phyloP scores from a whole-genome alignment of 92 coral and sea anemone species.

The Montipora capitata region DNA sequence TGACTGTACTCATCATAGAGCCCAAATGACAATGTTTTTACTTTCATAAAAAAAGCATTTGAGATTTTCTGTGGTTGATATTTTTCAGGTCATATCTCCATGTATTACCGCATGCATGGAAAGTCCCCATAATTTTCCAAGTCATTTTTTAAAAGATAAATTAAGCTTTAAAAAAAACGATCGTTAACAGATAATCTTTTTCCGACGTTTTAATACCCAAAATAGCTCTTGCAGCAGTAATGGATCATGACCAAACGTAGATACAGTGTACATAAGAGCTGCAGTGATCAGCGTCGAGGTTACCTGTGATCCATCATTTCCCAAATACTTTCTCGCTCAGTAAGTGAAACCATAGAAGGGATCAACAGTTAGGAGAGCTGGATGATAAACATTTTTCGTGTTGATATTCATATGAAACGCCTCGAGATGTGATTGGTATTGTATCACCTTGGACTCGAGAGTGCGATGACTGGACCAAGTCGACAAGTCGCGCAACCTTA shows the following conservation, averaged over 20 bases:
- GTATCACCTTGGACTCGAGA: background rate
- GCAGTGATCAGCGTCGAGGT: background rate
- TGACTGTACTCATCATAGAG: background rate
- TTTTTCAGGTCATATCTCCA: constrained; percentile 26
- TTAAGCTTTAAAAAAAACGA: background rate
- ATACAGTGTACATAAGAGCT: background rate
- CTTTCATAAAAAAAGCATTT: background rate
- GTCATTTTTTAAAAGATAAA: background rate
- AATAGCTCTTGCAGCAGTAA: background rate
- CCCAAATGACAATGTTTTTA: no score
- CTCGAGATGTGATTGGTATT: constrained; percentile 8
- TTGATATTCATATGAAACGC: constrained; percentile 1
- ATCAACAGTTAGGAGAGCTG: constrained; percentile 13
- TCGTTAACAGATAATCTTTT: background rate
- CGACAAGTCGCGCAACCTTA: constrained; percentile 12
- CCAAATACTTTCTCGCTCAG: background rate
- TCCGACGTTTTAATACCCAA: background rate
- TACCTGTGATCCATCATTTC: background rate
- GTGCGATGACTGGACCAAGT: constrained; percentile 14
- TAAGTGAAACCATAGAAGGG: background rate
- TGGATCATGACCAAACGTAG: background rate
- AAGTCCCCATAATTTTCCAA: background rate
- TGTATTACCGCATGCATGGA: constrained; percentile 3
- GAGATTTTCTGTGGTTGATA: background rate
- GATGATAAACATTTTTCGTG: background rate